phyloP scores from a whole-genome alignment of 2,797 vertebrate species.

The Gymnocypris eckloni region DNA sequence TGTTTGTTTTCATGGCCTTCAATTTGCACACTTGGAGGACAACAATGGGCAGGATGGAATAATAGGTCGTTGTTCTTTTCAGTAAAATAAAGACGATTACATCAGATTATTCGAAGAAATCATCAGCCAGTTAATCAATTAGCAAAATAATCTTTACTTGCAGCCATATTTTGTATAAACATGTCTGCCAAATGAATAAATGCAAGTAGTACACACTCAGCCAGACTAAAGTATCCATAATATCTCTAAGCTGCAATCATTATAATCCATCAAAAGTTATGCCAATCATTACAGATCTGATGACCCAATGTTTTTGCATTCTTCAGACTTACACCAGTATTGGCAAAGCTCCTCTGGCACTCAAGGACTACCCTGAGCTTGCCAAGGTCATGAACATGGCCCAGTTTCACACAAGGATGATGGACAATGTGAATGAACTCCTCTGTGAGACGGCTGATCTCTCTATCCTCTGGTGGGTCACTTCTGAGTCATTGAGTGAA shows the following conservation, averaged over 20 bases:
- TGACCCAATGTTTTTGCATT: neutral
- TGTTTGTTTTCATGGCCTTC: neutral
- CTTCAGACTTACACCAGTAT: slow-evolving; percentile 89
- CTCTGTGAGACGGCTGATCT: slow-evolving; percentile 86
- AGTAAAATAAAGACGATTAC: neutral
- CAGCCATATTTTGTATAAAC: neutral
- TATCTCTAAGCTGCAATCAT: neutral
- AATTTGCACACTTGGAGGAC: neutral
- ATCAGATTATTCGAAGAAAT: neutral
- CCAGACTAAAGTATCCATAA: neutral
- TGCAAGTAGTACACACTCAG: neutral
- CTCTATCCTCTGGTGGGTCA: slow-evolving; percentile 84
- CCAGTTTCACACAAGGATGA: slow-evolving; percentile 89
- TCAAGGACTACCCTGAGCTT: slow-evolving; percentile 83
- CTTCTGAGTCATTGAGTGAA: neutral
- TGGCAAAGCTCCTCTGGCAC: slow-evolving; percentile 81
- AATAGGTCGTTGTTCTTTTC: neutral
- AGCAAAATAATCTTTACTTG: neutral
- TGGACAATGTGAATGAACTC: slow-evolving; percentile 84
- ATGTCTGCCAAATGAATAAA: neutral
- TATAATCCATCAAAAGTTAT: neutral
- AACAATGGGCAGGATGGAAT: neutral
- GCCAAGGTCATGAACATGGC: slow-evolving; percentile 90
- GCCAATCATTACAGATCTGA: neutral
- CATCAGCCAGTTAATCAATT: neutral